These are phyloP conservation scores for Phymanthus crucifer DNA, from an alignment of 92 coral and sea anemone genomes.

Conservation along the genomic window DNA sequence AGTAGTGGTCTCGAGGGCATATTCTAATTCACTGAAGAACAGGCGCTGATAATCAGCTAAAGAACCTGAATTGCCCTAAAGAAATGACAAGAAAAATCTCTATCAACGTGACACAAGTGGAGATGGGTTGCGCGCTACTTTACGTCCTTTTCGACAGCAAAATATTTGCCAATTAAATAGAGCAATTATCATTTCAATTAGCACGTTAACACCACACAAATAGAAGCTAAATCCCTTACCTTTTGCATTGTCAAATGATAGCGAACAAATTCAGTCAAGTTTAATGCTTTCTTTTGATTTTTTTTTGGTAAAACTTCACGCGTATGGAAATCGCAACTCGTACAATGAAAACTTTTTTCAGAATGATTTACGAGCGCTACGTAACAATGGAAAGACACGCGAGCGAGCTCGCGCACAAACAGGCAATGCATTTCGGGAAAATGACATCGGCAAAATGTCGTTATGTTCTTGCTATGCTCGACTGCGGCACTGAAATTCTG, in stretches of 20 bases:
- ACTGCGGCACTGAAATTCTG: no score
- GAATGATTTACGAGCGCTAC: background rate
- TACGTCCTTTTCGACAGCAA: background rate
- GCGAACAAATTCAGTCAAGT: background rate
- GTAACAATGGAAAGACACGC: slow-evolving; percentile 1
- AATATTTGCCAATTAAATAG: background rate
- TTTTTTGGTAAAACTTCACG: background rate
- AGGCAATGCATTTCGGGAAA: slow-evolving; percentile 1
- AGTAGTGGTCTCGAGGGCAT: background rate
- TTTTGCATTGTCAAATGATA: background rate
- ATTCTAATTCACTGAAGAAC: background rate
- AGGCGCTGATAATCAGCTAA: background rate
- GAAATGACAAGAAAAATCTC: background rate
- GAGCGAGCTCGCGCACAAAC: slow-evolving; percentile 1
- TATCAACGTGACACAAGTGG: background rate
- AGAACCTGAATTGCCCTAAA: background rate
- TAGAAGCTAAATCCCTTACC: background rate
- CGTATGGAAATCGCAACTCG: background rate
- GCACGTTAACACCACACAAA: background rate
- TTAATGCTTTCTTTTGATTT: background rate
- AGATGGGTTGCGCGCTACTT: no score
- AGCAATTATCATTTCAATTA: background rate
- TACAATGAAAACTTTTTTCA: background rate
- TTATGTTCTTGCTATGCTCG: no score
- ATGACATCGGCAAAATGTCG: no score